Conservation (phyloP, 2,888 invertebrate species). For the Cephus runcator region DNA sequence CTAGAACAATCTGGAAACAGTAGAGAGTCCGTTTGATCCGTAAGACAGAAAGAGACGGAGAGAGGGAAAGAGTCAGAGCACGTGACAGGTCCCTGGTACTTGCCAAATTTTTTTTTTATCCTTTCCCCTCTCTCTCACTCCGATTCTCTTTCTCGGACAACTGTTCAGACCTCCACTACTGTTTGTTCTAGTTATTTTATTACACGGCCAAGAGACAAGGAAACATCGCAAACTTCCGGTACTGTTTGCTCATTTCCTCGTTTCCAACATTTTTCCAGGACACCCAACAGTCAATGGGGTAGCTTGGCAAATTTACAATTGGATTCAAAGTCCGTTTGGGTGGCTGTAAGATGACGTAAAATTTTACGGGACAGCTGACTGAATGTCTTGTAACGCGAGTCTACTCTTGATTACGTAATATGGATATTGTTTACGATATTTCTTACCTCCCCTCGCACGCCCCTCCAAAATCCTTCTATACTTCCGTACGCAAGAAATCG, state of each 20-base stretch:
- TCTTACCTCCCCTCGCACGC: neutral
- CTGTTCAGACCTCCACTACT: slow-evolving; percentile 25
- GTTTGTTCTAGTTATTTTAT: slow-evolving; percentile 63
- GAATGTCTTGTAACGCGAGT: no score
- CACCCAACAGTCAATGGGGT: neutral
- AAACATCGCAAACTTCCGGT: slow-evolving; percentile 55
- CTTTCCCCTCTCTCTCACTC: slow-evolving; percentile 28
- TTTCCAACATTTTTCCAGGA: slow-evolving; percentile 9
- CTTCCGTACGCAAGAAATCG: neutral
- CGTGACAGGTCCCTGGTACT: slow-evolving; percentile 10
- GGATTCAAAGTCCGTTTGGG: neutral
- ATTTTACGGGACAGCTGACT: neutral
- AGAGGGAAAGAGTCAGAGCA: slow-evolving; percentile 17
- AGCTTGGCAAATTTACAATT: neutral
- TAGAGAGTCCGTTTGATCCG: neutral
- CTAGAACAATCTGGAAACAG: neutral
- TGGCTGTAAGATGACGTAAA: neutral
- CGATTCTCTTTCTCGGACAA: slow-evolving; percentile 3
- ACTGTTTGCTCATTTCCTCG: slow-evolving; percentile 28
- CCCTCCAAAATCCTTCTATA: neutral
- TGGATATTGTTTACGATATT: no score
- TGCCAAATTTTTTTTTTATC: slow-evolving; percentile 25
- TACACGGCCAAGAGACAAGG: slow-evolving; percentile 52
- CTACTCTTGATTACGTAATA: neutral
- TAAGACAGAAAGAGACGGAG: slow-evolving; percentile 1